Evolutionary conservation across 2,888 invertebrate genomes (phyloP), one percentile per base, ranked within the genome.

Genomic region (Oligia fasciuncula): DNA sequence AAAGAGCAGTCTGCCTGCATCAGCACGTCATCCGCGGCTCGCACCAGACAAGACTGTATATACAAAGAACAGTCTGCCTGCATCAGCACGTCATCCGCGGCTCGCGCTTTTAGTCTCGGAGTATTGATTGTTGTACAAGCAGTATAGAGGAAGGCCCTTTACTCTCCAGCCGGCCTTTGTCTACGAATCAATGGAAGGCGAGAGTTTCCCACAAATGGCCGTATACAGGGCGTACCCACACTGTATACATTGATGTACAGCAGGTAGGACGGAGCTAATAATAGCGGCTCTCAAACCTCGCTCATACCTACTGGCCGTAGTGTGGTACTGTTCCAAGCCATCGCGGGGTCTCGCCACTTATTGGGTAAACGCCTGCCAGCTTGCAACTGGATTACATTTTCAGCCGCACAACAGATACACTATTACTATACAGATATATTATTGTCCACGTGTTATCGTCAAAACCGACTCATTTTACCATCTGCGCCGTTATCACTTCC

Each of bases 401-500:
- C 29, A 60, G 35, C 14, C 35, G 4, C 40, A n/a, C 46, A 19
- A 60, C 35, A 49, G 29, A 57, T 29, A 57, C 14, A 35, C 23
- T 8, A 17, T 14, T 60, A 29, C 29, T 29, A 29, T 29, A 35
- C 35, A 35, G 35, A 35, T 35, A 3, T 35, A 35, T 35, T 35
- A 35, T 35, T 23, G 17, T 78, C 35, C 51, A 63, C 14, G 17
- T 49, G 66, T 60, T n/a, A 35, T 70, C 17, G 40, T 60, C 4
- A 19, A 79, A 60, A 40, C 72, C 43, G 51, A 67, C 72, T 60
- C 23, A 60, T 14, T 57, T 29, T 8, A 4, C 29, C 65, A 66
- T 79, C 49, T 66, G 79, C 79, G 14, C 17, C 49, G 49, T 40
- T 60, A 79, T 60, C 80, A 43, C 51, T 19, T 51, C 14, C 23